phyloP scores from a whole-genome alignment of 37 sponge, comb jelly and placozoan genomes.

The Mnemiopsis leidyi region DNA sequence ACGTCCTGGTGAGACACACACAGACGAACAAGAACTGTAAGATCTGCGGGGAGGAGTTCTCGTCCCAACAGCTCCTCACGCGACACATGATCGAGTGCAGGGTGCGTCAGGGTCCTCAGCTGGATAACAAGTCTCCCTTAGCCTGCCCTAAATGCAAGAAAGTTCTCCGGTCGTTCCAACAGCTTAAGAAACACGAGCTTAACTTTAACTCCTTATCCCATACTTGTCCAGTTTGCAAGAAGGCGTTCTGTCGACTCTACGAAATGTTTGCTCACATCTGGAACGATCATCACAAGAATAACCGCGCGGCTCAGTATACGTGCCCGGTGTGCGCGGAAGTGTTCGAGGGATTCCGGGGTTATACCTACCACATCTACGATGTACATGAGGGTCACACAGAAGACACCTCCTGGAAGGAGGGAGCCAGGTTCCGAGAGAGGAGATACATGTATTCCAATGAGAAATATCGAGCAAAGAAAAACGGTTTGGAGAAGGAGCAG shows the following conservation, averaged over 20 bases:
- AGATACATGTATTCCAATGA: not conserved
- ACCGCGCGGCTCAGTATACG: not conserved
- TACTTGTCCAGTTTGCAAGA: conserved; percentile 8
- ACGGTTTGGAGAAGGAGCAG: not conserved
- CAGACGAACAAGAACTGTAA: conserved; percentile 3
- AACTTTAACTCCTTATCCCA: conserved; percentile 36
- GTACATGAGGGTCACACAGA: not conserved
- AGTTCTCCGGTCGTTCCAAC: not conserved
- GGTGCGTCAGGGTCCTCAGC: not conserved
- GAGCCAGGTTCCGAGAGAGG: not conserved
- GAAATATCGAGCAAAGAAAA: not conserved
- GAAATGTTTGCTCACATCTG: not conserved
- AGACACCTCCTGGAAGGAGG: not conserved
- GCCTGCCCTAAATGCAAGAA: not conserved
- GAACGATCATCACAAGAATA: not conserved
- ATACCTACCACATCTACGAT: conserved; percentile 47
- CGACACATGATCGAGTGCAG: conserved; percentile 38
- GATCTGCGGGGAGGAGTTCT: not conserved
- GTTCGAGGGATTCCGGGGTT: not conserved
- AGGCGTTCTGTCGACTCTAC: not conserved
- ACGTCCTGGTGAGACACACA: not conserved
- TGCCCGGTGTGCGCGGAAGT: conserved; percentile 36
- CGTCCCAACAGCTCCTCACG: conserved; percentile 37
- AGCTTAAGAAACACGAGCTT: not conserved
- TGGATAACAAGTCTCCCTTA: not conserved